Base-by-base conservation (phyloP, 2,797 vertebrate genomes). In the Ispidina lecontei region DNA sequence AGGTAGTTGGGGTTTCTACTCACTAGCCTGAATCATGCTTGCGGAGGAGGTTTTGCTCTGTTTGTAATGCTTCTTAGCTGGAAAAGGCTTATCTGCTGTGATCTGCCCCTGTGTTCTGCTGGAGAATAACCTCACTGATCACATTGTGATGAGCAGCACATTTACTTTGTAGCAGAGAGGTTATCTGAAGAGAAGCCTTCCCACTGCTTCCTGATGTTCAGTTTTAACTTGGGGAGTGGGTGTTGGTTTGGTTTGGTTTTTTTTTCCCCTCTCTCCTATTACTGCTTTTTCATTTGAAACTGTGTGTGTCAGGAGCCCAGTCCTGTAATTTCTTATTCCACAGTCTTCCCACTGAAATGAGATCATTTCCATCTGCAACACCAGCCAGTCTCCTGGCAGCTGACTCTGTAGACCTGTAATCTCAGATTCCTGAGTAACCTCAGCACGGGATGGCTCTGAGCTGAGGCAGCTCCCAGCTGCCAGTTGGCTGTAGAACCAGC, bases 41-140 rank as follows among this genome's bases (percentile, higher is more conserved):
- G 65, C 0, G 23, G 86, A 63, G 90, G 92, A 88, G 81, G 75
- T 18, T 95, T 62, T 93, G 88, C 75, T 91, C 70, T 79, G 51
- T 64, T 69, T 84, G 49, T 68, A 37, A 33, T 17, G 62, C 56
- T 78, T 1, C 63, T 43, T n/a, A 54, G 88, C 81, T 95, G 90
- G 59, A 94, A 95, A 93, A 93, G 80, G 81, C 86, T 93, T 59
- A 52, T 43, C 47, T 55, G 69, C 88, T 93, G 78, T 55, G 78
- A 65, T 41, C 39, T 85, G 84, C 84, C 71, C 75, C 76, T 79
- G 60, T 52, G 62, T 80, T 74, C 93, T 88, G 71, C 74, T 52
- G 87, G 29, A 47, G 29, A 72, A 51, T 58, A 62, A 79, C 84
- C 67, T 75, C 83, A 65, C 78, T 58, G 75, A 73, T 90, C 86